These are phyloP conservation scores for Patella pellucida DNA, from an alignment of 2,888 invertebrate genomes.

Conservation along the genomic window DNA sequence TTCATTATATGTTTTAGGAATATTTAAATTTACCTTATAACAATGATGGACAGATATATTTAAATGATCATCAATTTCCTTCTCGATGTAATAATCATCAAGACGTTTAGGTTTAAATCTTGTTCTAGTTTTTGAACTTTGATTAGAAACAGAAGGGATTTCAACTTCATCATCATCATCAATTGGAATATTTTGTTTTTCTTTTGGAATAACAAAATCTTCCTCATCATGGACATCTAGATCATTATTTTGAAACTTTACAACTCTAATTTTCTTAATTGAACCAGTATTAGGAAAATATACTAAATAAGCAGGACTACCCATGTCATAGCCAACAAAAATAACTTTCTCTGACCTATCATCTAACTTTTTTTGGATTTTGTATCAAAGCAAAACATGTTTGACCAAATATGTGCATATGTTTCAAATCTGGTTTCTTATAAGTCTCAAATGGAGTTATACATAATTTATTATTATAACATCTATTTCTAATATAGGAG, in stretches of 20 bases:
- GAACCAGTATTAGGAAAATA: conserved; percentile 27
- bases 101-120: background rate
- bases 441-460: conserved; percentile 29
- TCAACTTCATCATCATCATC: background rate
- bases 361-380: conserved; percentile 20
- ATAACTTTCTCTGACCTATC: conserved; percentile 14
- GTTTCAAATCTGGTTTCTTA: conserved; percentile 10
- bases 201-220: background rate
- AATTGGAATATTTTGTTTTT: background rate
- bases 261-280: conserved; percentile 23
- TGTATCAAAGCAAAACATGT: conserved; percentile 16
- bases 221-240: background rate
- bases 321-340: conserved; percentile 33
- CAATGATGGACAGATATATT: conserved; percentile 14
- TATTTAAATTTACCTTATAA: background rate
- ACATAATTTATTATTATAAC: conserved; percentile 21
- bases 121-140: background rate
- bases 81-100: background rate
- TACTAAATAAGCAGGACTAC: conserved; percentile 30
- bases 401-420: conserved; percentile 18
- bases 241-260: conserved; percentile 17
- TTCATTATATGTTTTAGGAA: conserved; percentile 15
- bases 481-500: conserved; percentile 35
- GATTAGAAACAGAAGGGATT: background rate
- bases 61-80: conserved; percentile 1